Evolutionary conservation across 2,888 invertebrate genomes (phyloP), one percentile per base, ranked within the genome.

Genomic region (Ditylenchus weischeri): DNA sequence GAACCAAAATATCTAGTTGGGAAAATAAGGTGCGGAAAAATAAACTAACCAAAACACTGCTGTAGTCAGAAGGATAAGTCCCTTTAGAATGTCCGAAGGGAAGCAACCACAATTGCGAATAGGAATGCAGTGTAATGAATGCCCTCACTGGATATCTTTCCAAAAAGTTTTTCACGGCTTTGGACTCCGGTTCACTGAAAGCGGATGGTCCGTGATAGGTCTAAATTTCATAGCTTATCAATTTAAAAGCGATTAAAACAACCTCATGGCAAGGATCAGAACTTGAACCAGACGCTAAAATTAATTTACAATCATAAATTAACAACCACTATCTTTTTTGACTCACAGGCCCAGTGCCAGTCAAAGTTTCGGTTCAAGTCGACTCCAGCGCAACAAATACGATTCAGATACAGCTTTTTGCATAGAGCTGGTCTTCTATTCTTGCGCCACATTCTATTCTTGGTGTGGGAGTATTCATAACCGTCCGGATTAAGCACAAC

Each of bases 391-490:
- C 82, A 82, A 69, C 82, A 82, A 19, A 78, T 71, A 3, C 77
- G 76, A 63, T 74, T 77, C 64, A 79, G 75, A 13, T 75, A 73
- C 43, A 71, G 75, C n/a, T 77, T 71, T 23, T 74, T 70, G 67
- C 83, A 82, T 21, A 67, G 65, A 3, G 78, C 75, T 0, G 81
- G 81, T 11, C 79, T 71, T 13, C 82, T 70, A 60, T 83, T 83
- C 71, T 83, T 83, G 4, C 83, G 71, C 82, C 82, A 83, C 79
- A 83, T 79, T 62, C 83, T 75, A 58, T 82, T 80, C 77, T 67
- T 67, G 35, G 67, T 67, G 59, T 67, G 67, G 23, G 67, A 67
- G 43, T 67, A 67, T 23, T 67, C 67, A 58, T 67, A 67, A 64
- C 67, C 67, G 36, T 67, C 67, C 8, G 67, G 67, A 59, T 67